These are phyloP conservation scores for Leistus spinibarbis DNA, from an alignment of 2,888 invertebrate species.

Conservation along the genomic window DNA sequence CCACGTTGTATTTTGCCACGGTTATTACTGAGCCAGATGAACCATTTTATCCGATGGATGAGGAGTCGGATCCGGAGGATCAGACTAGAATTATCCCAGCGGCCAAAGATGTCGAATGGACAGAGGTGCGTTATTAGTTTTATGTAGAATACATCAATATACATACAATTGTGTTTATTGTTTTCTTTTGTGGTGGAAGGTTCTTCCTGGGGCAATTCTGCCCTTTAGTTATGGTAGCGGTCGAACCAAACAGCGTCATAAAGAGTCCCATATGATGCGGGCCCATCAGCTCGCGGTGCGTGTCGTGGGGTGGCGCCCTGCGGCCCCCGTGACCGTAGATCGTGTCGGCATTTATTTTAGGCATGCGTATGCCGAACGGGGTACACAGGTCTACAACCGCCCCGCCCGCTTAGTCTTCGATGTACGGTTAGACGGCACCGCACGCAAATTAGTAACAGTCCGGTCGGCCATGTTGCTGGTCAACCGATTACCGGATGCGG, in stretches of 20 bases:
- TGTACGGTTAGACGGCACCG: slow-evolving; percentile 90
- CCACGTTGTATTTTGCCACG: slow-evolving; percentile 83
- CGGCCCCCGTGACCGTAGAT: slow-evolving; percentile 91
- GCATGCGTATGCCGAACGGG: slow-evolving; percentile 60
- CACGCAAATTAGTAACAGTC: slow-evolving; percentile 90
- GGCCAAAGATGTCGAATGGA: slow-evolving; percentile 9
- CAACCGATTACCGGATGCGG: slow-evolving; percentile 75
- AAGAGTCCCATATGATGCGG: slow-evolving; percentile 76
- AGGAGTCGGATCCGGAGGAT: not conserved
- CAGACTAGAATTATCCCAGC: not conserved
- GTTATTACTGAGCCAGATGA: slow-evolving; percentile 72
- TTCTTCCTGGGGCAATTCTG: slow-evolving; percentile 69
- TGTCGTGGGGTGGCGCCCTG: slow-evolving; percentile 86
- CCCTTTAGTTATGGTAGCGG: slow-evolving; percentile 63
- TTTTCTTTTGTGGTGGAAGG: slow-evolving; percentile 9
- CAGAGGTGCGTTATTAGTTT: slow-evolving; percentile 2
- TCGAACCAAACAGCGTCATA: slow-evolving; percentile 68
- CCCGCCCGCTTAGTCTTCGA: slow-evolving; percentile 88
- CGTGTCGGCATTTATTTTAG: slow-evolving; percentile 93
- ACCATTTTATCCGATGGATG: slow-evolving; percentile 13
- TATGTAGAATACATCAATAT: not conserved
- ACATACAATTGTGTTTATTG: not conserved
- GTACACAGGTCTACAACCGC: slow-evolving; percentile 45
- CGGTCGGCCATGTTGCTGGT: slow-evolving; percentile 85
- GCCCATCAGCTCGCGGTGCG: slow-evolving; percentile 88